phyloP scores from a whole-genome alignment of 2,797 vertebrate species.

The Schizothorax lantsangensis region DNA sequence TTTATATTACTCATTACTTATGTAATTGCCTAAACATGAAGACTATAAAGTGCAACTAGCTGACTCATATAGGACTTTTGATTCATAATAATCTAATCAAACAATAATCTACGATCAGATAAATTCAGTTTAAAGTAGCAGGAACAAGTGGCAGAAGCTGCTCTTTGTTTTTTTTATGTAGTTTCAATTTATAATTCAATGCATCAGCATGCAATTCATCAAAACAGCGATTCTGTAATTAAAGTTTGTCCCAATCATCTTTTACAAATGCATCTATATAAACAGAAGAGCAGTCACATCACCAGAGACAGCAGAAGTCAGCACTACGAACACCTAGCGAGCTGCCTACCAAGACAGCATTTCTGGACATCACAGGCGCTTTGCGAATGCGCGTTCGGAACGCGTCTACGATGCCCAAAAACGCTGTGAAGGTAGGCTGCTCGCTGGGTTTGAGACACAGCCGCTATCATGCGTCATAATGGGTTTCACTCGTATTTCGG shows the following conservation, averaged over 20 bases:
- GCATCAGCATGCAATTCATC: background rate
- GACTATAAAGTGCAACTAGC: background rate
- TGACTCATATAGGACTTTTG: background rate
- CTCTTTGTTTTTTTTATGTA: background rate
- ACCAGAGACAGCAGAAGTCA: constrained; percentile 1
- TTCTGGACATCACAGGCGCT: constrained; percentile 5
- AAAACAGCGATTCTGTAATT: background rate
- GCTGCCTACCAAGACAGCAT: background rate
- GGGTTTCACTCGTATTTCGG: constrained; percentile 35
- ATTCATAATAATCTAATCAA: background rate
- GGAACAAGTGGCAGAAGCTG: background rate
- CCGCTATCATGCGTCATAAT: constrained; percentile 42
- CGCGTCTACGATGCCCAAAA: background rate
- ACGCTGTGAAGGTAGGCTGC: constrained; percentile 5
- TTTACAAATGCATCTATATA: background rate
- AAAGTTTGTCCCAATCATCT: background rate
- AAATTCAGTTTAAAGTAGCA: background rate
- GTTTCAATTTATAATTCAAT: background rate
- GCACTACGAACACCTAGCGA: background rate
- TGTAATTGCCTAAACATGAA: background rate
- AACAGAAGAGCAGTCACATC: constrained; percentile 9
- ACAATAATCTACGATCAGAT: background rate
- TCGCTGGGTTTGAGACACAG: constrained; percentile 7
- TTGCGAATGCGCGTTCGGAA: constrained; percentile 2
- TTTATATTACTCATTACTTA: background rate